Base-by-base conservation (phyloP, 2,113 vertebrate genomes). In the Ceyx cyanopectus region DNA sequence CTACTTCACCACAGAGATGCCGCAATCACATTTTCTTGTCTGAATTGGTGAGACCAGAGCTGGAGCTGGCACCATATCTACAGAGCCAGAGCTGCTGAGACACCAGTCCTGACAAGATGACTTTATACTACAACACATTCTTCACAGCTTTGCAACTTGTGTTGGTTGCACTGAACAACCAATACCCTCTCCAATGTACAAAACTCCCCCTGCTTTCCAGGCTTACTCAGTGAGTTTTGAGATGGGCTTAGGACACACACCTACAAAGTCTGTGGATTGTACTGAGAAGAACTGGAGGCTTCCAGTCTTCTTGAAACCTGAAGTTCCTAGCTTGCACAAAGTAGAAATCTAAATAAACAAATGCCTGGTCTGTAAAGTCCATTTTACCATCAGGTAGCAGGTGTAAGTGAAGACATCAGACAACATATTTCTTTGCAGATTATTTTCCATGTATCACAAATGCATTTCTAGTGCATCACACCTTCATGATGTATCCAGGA, bases 1-100 rank as follows among this genome's bases (percentile, higher is more conserved):
- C 26, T 30, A 24, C 63, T 93, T 65, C 67, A 75, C 10, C 12
- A 57, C 21, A 19, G 3, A 37, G 32, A 0, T 69, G 24, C 54
- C 68, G 50, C 81, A 78, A 84, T 4, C n/a, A 46, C 6, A 50
- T 51, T 79, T 76, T 16, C 24, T 46, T 16, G 17, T 11, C 16
- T 22, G 45, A 61, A 48, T 48, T 2, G 1, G 27, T 0, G 0
- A 68, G 29, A 65, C 12, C 30, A 7, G 18, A 62, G 46, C 46
- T 37, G 40, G 27, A 54, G 43, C 12, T 69, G 50, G 29, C 32
- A 79, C 27, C 0, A 0, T 18, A 34, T 20, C 8, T 37, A 30
- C 17, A n/a, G 48, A 65, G 37, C 12, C 26, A 51, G 29, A 32
- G 41, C 26, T 87, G 62, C 37, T 17, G n/a, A 34, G 37, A 27